Evolutionary conservation across 2,888 invertebrate genomes (phyloP), one percentile per base, ranked within the genome.

Genomic region (Chloroclysta siterata): DNA sequence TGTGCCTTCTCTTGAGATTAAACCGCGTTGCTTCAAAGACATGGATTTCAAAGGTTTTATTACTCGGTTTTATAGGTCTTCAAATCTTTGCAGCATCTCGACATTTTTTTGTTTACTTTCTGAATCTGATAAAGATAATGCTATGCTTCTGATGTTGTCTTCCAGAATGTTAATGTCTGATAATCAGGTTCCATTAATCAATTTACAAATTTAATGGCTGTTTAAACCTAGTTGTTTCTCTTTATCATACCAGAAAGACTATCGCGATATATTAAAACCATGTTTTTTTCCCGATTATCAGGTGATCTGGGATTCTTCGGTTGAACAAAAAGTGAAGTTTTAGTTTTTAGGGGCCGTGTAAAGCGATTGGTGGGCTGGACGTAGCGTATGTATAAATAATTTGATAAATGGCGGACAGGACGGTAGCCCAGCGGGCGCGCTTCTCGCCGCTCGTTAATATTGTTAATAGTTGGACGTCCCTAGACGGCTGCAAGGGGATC

Each of bases 391-490:
- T 82, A 85, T 86, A 84, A 84, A 86, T 88, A 88, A 88, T 88
- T 85, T 89, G 88, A 89, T 87, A 86, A 85, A 88, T 83, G 83
- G 76, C 75, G 73, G 74, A 62, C 77, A 79, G 75, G 79, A 78
- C 84, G 82, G 82, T 85, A 82, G 86, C 84, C 72, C 86, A 86
- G 87, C 86, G 82, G 85, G 85, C 82, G 83, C 70, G 79, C 77
- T 71, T 69, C 73, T 65, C 71, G 72, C 63, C 68, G 70, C 69
- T 83, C 84, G 80, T 84, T 83, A 79, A 82, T 81, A 79, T 81
- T 79, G 82, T 81, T 84, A 83, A 82, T 84, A 79, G 79, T 79
- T 66, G 72, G 67, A 60, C 72, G 74, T 74, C 75, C 74, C 74
- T 66, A 62, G 73, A 70, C 73, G 66, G 69, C 71, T 65, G 62